Conservation (phyloP, 2,113 vertebrate genomes). For the Falcunculus frontatus region DNA sequence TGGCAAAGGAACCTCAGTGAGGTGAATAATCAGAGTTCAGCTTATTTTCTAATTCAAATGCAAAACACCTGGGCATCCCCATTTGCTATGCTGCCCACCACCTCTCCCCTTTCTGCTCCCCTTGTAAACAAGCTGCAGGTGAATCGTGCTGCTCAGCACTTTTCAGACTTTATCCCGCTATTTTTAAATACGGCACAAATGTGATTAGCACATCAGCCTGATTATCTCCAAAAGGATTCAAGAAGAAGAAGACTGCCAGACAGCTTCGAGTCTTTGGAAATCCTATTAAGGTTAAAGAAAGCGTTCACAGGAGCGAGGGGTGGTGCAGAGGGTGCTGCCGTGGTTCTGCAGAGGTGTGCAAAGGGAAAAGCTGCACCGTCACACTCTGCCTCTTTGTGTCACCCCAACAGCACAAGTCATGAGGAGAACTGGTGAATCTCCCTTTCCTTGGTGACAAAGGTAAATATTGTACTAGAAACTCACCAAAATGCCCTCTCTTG, state of each 20-base stretch:
- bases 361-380: background rate
- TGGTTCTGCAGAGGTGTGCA: background rate
- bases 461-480: background rate
- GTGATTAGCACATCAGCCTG: constrained; percentile 38
- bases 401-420: background rate
- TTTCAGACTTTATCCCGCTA: background rate
- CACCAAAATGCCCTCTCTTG: background rate
- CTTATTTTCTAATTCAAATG: background rate
- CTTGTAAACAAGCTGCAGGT: constrained; percentile 37
- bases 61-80: background rate
- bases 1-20: background rate
- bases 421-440: background rate
- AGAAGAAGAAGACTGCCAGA: background rate
- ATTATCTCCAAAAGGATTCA: constrained; percentile 35
- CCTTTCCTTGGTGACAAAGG: background rate
- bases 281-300: constrained; percentile 12
- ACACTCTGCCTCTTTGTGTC: background rate
- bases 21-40: background rate
- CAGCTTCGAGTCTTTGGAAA: background rate
- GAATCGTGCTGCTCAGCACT: constrained; percentile 15
- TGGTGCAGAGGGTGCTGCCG: background rate
- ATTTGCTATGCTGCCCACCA: background rate
- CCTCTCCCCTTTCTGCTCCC: background rate
- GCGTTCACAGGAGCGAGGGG: fast-evolving
- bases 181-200: constrained; percentile 35